Conservation (phyloP, 2,888 invertebrate species). For the Margaritifera margaritifera region DNA sequence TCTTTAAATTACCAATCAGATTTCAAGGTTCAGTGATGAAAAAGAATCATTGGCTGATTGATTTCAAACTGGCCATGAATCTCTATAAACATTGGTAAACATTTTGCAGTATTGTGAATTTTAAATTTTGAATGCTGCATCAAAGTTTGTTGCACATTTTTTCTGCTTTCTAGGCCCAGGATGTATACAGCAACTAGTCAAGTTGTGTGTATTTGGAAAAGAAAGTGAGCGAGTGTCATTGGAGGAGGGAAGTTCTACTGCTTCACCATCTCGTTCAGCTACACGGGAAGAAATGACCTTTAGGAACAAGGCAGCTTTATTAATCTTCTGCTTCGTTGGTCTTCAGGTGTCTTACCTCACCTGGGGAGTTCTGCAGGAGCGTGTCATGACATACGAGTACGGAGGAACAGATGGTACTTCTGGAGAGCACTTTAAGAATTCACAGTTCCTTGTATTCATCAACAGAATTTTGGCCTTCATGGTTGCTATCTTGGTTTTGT, state of each 20-base stretch:
- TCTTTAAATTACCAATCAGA: no score
- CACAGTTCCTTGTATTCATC: conserved; percentile 96
- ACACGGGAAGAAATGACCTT: conserved; percentile 21
- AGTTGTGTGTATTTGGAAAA: conserved; percentile 66
- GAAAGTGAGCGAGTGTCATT: conserved; percentile 43
- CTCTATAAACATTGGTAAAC: no score
- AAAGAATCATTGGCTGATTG: no score
- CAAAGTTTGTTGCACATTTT: neutral
- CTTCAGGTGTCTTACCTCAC: conserved; percentile 92
- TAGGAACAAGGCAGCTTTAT: conserved; percentile 62
- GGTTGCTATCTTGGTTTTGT: conserved; percentile 58
- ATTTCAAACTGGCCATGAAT: no score
- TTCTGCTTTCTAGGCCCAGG: conserved; percentile 56
- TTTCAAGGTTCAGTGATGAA: no score
- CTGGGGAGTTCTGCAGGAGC: conserved; percentile 98
- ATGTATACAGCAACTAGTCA: conserved; percentile 51
- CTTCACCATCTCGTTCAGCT: conserved; percentile 7
- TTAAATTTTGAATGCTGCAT: no score
- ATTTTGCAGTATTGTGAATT: no score
- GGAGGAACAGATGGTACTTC: conserved; percentile 46
- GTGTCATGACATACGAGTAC: conserved; percentile 89
- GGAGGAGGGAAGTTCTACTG: conserved; percentile 64
- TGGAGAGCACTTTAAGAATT: conserved; percentile 86
- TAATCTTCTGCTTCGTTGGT: conserved; percentile 88
- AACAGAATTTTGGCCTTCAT: conserved; percentile 88